phyloP scores from a whole-genome alignment of 2,113 vertebrate species.

The Irena cyanogastra region DNA sequence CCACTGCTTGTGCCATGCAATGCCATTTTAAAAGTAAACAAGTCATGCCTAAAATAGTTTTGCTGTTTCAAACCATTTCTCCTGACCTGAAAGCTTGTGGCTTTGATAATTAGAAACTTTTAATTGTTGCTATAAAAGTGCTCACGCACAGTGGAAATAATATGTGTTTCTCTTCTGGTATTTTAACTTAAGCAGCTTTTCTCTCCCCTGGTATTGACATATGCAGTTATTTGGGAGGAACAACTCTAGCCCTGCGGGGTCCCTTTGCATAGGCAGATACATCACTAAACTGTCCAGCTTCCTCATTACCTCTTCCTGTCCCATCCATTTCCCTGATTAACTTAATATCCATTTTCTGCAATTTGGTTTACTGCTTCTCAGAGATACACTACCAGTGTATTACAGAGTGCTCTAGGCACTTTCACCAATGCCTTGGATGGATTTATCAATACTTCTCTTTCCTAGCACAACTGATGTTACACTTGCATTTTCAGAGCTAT shows the following conservation, averaged over 20 bases:
- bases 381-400: not conserved
- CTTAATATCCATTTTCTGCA: not conserved
- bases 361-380: not conserved
- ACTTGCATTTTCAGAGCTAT: not conserved
- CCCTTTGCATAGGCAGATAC: rapidly evolving
- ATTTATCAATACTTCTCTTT: not conserved
- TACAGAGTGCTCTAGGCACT: not conserved
- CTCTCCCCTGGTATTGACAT: not conserved
- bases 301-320: not conserved
- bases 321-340: not conserved
- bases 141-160: not conserved
- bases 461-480: not conserved
- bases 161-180: not conserved
- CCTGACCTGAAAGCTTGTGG: not conserved
- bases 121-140: not conserved
- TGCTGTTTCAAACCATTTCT: not conserved
- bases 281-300: not conserved
- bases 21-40: not conserved
- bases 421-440: not conserved
- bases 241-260: not conserved
- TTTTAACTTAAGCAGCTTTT: not conserved
- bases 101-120: not conserved
- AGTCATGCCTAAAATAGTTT: not conserved
- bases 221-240: not conserved
- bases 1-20: rapidly evolving